Conservation (phyloP, 2,797 vertebrate genomes). For the Amblyraja radiata region DNA sequence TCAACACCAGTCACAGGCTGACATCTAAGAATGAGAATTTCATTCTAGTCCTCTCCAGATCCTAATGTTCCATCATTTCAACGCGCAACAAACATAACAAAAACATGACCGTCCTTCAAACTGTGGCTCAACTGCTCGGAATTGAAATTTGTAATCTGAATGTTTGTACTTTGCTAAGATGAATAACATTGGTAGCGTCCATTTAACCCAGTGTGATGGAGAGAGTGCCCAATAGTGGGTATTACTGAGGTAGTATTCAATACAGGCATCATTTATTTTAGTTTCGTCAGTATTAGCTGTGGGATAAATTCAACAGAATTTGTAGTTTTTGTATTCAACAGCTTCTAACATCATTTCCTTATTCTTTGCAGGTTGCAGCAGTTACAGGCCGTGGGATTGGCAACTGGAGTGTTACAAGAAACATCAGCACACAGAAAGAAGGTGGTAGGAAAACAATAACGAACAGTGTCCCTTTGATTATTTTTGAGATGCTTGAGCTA, state of each 20-base stretch:
- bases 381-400: constrained; percentile 86
- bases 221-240: not conserved
- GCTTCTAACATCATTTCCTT: not conserved
- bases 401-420: constrained; percentile 85
- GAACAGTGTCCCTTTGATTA: not conserved
- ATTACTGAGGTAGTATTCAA: not conserved
- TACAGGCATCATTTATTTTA: not conserved
- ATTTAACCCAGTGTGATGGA: not conserved
- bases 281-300: not conserved
- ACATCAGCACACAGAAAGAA: constrained; percentile 75
- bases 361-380: constrained; percentile 75
- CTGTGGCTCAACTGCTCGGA: not conserved
- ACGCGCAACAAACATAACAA: not conserved
- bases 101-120: not conserved
- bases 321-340: not conserved
- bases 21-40: not conserved
- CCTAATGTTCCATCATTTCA: not conserved
- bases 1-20: not conserved
- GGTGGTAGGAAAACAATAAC: constrained; percentile 41
- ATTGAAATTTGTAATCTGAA: not conserved
- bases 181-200: not conserved
- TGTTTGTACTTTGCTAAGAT: not conserved
- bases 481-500: not conserved
- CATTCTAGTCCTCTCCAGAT: not conserved
- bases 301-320: not conserved